Percentiles rank a stretch among this genome's conserved stretches.
These are phyloP conservation scores for Hypselothyrea guttata DNA, from an alignment of 2,888 invertebrate species.

Conservation along the genomic window DNA sequence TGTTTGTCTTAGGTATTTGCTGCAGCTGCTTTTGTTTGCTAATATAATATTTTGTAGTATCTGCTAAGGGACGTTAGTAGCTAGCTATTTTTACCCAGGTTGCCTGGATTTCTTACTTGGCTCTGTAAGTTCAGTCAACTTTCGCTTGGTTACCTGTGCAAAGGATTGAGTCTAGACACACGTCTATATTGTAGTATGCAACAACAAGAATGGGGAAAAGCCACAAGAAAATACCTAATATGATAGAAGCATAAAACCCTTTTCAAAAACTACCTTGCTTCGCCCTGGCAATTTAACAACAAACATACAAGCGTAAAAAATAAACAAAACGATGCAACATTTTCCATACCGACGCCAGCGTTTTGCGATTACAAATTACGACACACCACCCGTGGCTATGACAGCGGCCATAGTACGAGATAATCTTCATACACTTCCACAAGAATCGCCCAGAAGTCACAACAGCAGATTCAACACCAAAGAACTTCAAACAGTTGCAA, in stretches of 20 bases:
- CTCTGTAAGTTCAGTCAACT: constrained; percentile 64
- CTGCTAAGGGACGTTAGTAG: constrained; percentile 21
- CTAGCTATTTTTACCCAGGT: constrained; percentile 36
- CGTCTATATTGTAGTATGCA: constrained; percentile 10
- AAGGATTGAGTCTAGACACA: constrained; percentile 54
- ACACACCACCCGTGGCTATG: constrained; percentile 61
- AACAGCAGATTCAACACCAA: constrained; percentile 5
- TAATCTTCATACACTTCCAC: not conserved
- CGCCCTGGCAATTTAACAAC: constrained; percentile 61
- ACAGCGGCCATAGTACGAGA: constrained; percentile 26
- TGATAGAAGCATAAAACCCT: constrained; percentile 59
- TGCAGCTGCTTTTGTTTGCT: constrained; percentile 71
- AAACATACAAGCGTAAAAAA: constrained; percentile 35
- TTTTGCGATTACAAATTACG: constrained; percentile 67
- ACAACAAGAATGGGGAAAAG: constrained; percentile 19
- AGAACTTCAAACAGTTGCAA: constrained; percentile 71
- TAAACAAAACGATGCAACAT: constrained; percentile 65
- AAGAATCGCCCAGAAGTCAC: constrained; percentile 19
- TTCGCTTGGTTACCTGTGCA: constrained; percentile 60
- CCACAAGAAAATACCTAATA: constrained; percentile 49
- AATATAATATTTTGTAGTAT: constrained; percentile 67
- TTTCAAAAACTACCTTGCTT: constrained; percentile 32
- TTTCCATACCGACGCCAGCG: constrained; percentile 46
- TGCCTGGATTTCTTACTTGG: constrained; percentile 41
- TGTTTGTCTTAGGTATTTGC: constrained; percentile 32